These are phyloP conservation scores for Peromyscus californicus DNA, from an alignment of 2,113 vertebrate species.

Conservation along the genomic window DNA sequence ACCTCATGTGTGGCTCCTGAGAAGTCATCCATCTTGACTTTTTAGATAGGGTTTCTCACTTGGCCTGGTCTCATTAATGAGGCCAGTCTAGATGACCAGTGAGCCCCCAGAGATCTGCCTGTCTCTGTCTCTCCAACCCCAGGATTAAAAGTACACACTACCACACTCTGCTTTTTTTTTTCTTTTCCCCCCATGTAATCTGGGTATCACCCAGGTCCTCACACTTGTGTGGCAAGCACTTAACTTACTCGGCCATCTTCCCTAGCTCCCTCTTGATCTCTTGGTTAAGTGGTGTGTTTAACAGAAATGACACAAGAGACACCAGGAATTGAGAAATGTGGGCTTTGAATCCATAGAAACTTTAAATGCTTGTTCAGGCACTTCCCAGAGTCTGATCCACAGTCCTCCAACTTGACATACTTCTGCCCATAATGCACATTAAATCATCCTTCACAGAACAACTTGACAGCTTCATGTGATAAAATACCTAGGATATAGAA, in stretches of 20 bases:
- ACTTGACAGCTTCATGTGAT: not conserved
- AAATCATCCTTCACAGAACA: not conserved
- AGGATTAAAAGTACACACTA: not conserved
- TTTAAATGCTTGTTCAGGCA: not conserved
- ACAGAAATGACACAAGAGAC: not conserved
- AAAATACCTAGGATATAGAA: not conserved
- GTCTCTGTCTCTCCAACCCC: not conserved
- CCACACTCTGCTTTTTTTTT: no score
- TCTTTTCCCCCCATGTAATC: not conserved
- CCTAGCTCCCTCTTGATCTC: not conserved
- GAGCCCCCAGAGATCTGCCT: not conserved
- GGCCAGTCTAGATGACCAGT: not conserved
- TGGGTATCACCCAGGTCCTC: not conserved
- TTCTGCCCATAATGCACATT: not conserved
- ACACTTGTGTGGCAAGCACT: not conserved
- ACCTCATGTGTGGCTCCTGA: not conserved
- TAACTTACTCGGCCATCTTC: not conserved
- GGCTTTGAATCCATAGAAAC: not conserved
- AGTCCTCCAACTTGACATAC: not conserved
- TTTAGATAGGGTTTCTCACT: not conserved
- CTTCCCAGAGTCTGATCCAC: not conserved
- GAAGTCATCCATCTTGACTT: not conserved
- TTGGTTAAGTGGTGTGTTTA: not conserved
- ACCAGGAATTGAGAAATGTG: not conserved
- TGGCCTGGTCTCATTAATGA: not conserved